phyloP scores from a whole-genome alignment of 2,888 invertebrate genomes.

The Tiphia femorata region DNA sequence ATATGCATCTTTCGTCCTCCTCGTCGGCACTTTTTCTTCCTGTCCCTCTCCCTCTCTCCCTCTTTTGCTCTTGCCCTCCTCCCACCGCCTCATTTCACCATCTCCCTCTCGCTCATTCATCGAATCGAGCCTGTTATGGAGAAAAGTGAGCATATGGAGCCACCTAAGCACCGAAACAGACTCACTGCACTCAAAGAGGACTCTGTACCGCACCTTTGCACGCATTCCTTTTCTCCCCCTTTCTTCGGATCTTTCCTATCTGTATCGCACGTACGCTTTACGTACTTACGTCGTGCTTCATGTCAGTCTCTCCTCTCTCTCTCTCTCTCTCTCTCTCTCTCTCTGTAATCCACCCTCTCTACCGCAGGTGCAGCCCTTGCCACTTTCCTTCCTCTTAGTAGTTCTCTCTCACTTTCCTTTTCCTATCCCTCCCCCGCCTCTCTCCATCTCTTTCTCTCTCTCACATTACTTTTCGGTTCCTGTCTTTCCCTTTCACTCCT shows the following conservation, averaged over 20 bases:
- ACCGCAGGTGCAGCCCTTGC: background rate
- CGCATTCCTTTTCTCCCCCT: conserved; percentile 22
- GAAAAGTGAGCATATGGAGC: conserved; percentile 52
- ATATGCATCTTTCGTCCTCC: conserved; percentile 23
- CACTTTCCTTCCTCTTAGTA: background rate
- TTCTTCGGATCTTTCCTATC: background rate
- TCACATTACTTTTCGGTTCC: too few species aligned
- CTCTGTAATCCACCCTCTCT: too few species aligned
- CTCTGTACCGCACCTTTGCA: conserved; percentile 41
- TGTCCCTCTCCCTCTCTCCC: background rate
- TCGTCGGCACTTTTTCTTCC: background rate
- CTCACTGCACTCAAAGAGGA: conserved; percentile 40
- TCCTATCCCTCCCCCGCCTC: background rate
- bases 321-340: background rate
- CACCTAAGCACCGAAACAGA: conserved; percentile 42
- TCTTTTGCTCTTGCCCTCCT: background rate
- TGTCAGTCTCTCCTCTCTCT: background rate
- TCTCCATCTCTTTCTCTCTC: background rate
- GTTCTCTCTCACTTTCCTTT: background rate
- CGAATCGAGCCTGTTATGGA: conserved; percentile 42
- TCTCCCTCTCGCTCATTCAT: conserved; percentile 14
- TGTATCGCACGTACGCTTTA: background rate
- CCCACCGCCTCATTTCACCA: background rate
- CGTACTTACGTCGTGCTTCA: conserved; percentile 1
- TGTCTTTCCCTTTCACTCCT: too few species aligned